phyloP scores from a whole-genome alignment of 2,797 vertebrate genomes.

The Myripristis jacobus region DNA sequence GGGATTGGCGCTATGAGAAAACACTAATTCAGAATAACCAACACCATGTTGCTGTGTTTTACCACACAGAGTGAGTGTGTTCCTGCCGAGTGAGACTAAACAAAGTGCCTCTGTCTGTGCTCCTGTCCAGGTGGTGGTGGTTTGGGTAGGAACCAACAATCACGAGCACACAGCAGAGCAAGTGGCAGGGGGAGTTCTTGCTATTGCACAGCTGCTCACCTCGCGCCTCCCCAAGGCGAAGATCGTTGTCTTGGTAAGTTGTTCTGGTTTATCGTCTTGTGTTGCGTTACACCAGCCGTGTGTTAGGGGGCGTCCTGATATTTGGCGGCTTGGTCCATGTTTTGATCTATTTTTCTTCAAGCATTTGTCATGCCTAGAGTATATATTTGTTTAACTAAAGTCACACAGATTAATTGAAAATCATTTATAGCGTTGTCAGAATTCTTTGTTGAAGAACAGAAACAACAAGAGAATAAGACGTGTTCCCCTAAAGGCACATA shows the following conservation, averaged over 20 bases:
- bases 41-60: no score
- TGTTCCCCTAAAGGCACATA: no score
- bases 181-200: slow-evolving; percentile 92
- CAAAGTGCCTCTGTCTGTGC: slow-evolving; percentile 22
- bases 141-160: slow-evolving; percentile 99
- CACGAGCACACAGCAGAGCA: slow-evolving; percentile 94
- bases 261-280: background rate
- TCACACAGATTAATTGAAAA: no score
- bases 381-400: no score
- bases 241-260: slow-evolving; percentile 94
- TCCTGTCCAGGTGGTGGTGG: slow-evolving; percentile 89
- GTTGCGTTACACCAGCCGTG: background rate
- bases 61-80: background rate
- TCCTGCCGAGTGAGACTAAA: slow-evolving; percentile 11
- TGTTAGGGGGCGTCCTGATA: background rate
- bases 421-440: no score
- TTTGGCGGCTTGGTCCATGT: background rate
- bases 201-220: slow-evolving; percentile 90
- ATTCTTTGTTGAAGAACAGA: no score
- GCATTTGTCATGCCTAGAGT: no score
- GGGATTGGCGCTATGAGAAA: no score
- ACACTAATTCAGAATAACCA: no score
- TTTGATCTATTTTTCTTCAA: no score
- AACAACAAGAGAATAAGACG: no score
- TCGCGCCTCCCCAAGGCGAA: slow-evolving; percentile 91